These are phyloP conservation scores for Gymnothorax javanicus DNA, from an alignment of 2,797 vertebrate genomes.

Conservation along the genomic window DNA sequence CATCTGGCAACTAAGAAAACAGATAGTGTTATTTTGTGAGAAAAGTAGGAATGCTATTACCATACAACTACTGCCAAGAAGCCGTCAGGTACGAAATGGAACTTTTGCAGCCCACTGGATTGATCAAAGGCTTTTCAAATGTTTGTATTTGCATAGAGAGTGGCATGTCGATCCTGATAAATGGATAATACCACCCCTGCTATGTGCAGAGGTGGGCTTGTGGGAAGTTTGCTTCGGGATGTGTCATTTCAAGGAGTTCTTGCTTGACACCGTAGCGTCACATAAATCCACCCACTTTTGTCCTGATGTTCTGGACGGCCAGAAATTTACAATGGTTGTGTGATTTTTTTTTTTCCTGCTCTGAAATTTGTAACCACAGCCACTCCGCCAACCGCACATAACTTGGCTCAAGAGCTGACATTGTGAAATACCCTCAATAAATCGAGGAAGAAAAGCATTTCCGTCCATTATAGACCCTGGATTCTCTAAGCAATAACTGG, in stretches of 20 bases:
- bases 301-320: slow-evolving; percentile 33
- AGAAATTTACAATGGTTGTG: not conserved
- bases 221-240: slow-evolving; percentile 31
- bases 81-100: slow-evolving; percentile 3
- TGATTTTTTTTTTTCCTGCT: slow-evolving; percentile 58
- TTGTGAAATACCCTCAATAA: slow-evolving; percentile 18
- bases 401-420: slow-evolving; percentile 6
- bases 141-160: slow-evolving; percentile 45
- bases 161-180: slow-evolving; percentile 40
- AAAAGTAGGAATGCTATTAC: not conserved
- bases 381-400: slow-evolving; percentile 31
- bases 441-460: not conserved
- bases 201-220: slow-evolving; percentile 34
- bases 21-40: not conserved
- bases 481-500: slow-evolving; percentile 7
- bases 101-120: slow-evolving; percentile 33
- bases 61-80: not conserved
- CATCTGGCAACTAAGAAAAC: slow-evolving; percentile 16
- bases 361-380: slow-evolving; percentile 35
- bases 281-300: slow-evolving; percentile 38
- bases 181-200: slow-evolving; percentile 42
- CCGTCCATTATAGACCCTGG: not conserved
- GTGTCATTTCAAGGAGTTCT: slow-evolving; percentile 41
- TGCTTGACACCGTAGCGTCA: slow-evolving; percentile 43
- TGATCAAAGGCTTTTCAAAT: slow-evolving; percentile 41